Evolutionary conservation across 1,140 invertebrate genomes (phyloP).

Genomic region (Ganaspis sp.): DNA sequence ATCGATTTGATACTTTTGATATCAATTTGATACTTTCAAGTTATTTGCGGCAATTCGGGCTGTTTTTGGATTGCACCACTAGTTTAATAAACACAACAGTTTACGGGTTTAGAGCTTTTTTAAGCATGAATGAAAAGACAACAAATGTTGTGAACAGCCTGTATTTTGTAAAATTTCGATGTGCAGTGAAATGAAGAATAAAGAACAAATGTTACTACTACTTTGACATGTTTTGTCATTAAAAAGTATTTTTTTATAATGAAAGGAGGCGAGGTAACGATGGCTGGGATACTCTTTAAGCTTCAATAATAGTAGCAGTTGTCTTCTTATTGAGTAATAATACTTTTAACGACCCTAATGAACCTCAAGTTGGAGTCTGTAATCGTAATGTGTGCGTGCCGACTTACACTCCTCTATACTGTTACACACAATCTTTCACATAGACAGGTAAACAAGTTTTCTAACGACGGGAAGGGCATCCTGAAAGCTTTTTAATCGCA

Average conservation of each 20-base stretch:
- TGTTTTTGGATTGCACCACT: too few relatives aligned
- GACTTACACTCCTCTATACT: neutral
- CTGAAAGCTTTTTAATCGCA: constrained; percentile 24
- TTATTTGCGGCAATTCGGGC: too few relatives aligned
- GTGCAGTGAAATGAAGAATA: too few relatives aligned
- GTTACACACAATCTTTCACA: constrained; percentile 4
- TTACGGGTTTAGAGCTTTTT: too few relatives aligned
- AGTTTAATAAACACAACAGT: too few relatives aligned
- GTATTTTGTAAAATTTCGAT: too few relatives aligned
- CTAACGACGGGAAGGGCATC: constrained; percentile 21
- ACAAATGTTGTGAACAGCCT: too few relatives aligned
- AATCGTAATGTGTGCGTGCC: neutral
- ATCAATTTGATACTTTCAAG: too few relatives aligned
- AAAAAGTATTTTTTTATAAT: neutral
- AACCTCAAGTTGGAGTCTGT: constrained; percentile 4
- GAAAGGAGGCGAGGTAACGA: constrained; percentile 1
- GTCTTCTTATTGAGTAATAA: constrained; percentile 10
- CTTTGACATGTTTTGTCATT: neutral
- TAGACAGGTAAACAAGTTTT: neutral
- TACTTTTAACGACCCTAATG: constrained; percentile 10
- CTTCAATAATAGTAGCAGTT: constrained; percentile 10
- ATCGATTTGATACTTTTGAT: too few relatives aligned
- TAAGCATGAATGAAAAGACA: too few relatives aligned
- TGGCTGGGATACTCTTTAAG: neutral
- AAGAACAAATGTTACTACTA: too few relatives aligned